phyloP scores from a whole-genome alignment of 2,888 invertebrate genomes.

The Zhuqinia jingwanae region DNA sequence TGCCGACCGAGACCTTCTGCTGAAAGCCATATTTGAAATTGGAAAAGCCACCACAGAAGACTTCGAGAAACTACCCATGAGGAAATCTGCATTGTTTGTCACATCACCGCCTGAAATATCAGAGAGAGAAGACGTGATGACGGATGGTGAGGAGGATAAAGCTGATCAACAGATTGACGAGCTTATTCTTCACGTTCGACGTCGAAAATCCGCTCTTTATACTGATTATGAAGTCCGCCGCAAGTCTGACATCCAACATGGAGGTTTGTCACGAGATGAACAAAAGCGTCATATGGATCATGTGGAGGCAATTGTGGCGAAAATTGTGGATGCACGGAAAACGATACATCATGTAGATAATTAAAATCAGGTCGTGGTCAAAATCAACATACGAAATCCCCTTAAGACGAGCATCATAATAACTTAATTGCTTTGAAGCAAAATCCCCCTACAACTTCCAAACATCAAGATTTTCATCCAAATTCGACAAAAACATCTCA shows the following conservation, averaged over 20 bases:
- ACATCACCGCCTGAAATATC: too few relatives aligned
- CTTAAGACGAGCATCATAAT: too few relatives aligned
- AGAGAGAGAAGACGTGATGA: neutral
- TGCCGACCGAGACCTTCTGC: constrained; percentile 73
- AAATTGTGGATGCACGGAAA: constrained; percentile 20
- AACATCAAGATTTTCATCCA: too few relatives aligned
- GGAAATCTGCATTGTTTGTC: too few relatives aligned
- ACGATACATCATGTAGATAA: too few relatives aligned
- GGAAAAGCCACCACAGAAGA: constrained; percentile 8
- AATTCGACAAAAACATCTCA: too few relatives aligned
- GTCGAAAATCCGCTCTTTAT: neutral
- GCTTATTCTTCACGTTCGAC: constrained; percentile 34
- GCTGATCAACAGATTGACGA: constrained; percentile 26
- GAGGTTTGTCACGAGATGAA: neutral
- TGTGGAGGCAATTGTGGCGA: constrained; percentile 30
- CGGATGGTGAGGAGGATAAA: neutral
- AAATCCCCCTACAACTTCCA: too few relatives aligned
- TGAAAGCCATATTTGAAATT: constrained; percentile 74
- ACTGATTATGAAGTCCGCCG: too few relatives aligned
- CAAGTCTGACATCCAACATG: too few relatives aligned
- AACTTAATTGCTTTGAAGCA: too few relatives aligned
- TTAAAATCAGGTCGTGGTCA: too few relatives aligned
- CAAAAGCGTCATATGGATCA: neutral
- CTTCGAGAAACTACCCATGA: neutral
- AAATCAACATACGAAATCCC: too few relatives aligned